Evolutionary conservation across 2,113 vertebrate species (phyloP).

Genomic region (Daboia siamensis): DNA sequence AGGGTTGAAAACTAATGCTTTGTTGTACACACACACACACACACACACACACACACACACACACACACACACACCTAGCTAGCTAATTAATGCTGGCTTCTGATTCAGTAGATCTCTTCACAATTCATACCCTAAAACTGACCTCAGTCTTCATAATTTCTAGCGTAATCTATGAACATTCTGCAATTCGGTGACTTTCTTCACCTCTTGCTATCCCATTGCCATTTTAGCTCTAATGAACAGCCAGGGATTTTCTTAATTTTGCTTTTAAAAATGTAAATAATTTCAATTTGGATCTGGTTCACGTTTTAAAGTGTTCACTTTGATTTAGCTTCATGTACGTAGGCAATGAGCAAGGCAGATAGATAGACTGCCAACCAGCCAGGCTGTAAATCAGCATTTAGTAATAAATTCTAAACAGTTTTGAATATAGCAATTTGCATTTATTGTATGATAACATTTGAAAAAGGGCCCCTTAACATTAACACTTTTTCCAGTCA

Average conservation of each 20-base stretch:
- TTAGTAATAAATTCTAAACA: slow-evolving; percentile 41
- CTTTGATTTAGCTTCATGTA: slow-evolving; percentile 31
- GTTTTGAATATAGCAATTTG: slow-evolving; percentile 51
- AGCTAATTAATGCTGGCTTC: background rate
- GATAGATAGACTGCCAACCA: background rate
- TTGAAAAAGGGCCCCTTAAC: slow-evolving; percentile 60
- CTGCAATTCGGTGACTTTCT: background rate
- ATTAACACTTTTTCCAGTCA: slow-evolving; percentile 61
- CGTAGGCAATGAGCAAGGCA: background rate
- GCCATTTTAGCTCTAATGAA: background rate
- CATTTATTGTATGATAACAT: slow-evolving; percentile 53
- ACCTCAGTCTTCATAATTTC: background rate
- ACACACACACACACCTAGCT: background rate
- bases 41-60: too few species aligned
- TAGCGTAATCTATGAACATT: background rate
- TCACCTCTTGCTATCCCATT: background rate
- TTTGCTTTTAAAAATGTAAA: slow-evolving; percentile 19
- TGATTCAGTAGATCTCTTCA: background rate
- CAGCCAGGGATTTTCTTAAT: background rate
- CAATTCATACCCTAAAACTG: background rate
- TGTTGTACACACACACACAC: background rate
- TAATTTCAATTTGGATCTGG: background rate
- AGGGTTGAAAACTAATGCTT: background rate
- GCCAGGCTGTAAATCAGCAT: slow-evolving; percentile 19
- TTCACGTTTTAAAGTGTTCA: slow-evolving; percentile 6